A percentile compares a stretch with the other conserved stretches of the same genome.
phyloP scores from a whole-genome alignment of 2,797 vertebrate genomes.

The Melanogrammus aeglefinus region DNA sequence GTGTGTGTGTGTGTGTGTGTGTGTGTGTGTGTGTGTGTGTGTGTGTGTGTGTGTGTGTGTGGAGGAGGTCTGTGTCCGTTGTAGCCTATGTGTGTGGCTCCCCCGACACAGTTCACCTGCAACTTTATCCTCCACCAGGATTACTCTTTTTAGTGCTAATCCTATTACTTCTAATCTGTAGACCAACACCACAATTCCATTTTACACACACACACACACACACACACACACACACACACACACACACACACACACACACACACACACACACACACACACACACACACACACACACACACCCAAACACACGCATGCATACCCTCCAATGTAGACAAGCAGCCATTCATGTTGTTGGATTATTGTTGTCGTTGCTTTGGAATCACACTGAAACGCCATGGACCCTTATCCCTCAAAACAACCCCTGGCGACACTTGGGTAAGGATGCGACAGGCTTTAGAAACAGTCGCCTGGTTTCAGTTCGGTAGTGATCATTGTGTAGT shows the following conservation, averaged over 20 bases:
- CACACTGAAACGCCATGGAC: constrained; percentile 73
- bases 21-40: constrained; percentile 7
- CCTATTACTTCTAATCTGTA: constrained; percentile 57
- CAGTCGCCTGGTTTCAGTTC: background rate
- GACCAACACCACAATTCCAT: constrained; percentile 18
- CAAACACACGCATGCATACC: constrained; percentile 37
- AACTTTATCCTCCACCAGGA: constrained; percentile 52
- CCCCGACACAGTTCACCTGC: constrained; percentile 25
- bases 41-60: constrained; percentile 6
- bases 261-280: constrained; percentile 34
- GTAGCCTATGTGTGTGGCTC: background rate
- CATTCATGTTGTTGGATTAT: constrained; percentile 79
- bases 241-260: constrained; percentile 13
- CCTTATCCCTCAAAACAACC: constrained; percentile 79
- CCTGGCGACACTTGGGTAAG: constrained; percentile 86
- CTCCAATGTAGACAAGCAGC: constrained; percentile 47
- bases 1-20: constrained; percentile 10
- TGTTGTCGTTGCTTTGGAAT: constrained; percentile 75
- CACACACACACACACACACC: constrained; percentile 16
- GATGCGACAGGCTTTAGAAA: background rate
- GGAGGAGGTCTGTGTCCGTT: background rate
- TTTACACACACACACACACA: constrained; percentile 33
- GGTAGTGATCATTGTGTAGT: background rate
- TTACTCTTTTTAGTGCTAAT: constrained; percentile 68
- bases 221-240: constrained; percentile 36